A percentile compares a stretch with the other conserved stretches of the same genome.
These are phyloP conservation scores for Sciaenops ocellatus DNA, from an alignment of 2,797 vertebrate genomes.

Conservation along the genomic window DNA sequence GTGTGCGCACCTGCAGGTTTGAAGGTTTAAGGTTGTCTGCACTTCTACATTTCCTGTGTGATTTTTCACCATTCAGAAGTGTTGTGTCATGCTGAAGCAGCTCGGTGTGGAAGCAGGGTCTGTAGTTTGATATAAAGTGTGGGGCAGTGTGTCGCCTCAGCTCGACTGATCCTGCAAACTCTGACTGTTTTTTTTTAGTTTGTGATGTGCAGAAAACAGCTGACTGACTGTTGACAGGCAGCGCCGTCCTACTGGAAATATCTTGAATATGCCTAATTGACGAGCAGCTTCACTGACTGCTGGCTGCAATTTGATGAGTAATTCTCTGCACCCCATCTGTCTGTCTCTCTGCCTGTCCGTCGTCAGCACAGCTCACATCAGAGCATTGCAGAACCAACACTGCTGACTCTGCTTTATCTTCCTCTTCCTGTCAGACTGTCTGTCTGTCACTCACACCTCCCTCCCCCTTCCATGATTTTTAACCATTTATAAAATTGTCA, in stretches of 20 bases:
- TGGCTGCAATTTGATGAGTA: slow-evolving; percentile 29
- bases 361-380: slow-evolving; percentile 29
- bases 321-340: neutral
- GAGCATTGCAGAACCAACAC: slow-evolving; percentile 37
- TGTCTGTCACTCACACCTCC: neutral
- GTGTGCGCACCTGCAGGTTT: neutral
- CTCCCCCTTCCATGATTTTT: neutral
- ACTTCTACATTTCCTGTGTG: neutral
- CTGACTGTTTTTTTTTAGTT: slow-evolving; percentile 23
- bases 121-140: neutral
- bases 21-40: neutral
- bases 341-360: neutral
- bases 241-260: slow-evolving; percentile 29
- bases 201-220: neutral
- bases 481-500: slow-evolving; percentile 17
- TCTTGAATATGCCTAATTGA: slow-evolving; percentile 24
- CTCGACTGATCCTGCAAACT: slow-evolving; percentile 9
- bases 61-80: too few relatives aligned
- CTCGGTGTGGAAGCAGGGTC: neutral
- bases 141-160: neutral
- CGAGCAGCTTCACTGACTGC: slow-evolving; percentile 1
- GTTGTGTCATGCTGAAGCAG: slow-evolving; percentile 11
- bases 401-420: slow-evolving; percentile 47
- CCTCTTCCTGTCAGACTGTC: slow-evolving; percentile 39
- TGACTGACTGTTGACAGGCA: slow-evolving; percentile 19